Evolutionary conservation across 1,140 invertebrate genomes (phyloP).

Genomic region (Drosophila lacertosa): DNA sequence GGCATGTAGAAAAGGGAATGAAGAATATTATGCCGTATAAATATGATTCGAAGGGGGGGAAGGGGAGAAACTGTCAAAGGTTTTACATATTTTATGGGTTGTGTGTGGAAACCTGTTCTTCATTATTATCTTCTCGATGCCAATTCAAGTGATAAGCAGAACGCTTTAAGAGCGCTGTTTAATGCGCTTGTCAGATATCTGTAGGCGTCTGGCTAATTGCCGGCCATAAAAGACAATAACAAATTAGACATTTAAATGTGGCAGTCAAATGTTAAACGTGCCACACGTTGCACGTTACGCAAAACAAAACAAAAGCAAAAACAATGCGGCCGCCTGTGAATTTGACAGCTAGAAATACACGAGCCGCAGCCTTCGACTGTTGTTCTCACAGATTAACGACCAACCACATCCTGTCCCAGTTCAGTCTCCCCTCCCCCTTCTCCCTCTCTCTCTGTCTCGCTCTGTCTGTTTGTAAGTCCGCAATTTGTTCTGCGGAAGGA

Average conservation of each 20-base stretch:
- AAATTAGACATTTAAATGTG: conserved; percentile 48
- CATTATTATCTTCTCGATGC: neutral
- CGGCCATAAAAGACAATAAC: conserved; percentile 1
- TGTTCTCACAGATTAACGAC: conserved; percentile 53
- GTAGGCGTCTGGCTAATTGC: conserved; percentile 26
- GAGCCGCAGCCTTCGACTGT: conserved; percentile 33
- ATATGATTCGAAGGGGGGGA: neutral
- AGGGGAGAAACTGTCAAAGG: conserved; percentile 3
- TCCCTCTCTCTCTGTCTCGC: conserved; percentile 7
- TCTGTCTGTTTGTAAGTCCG: conserved; percentile 27
- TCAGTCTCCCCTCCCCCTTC: neutral
- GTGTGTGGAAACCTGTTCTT: conserved; percentile 1
- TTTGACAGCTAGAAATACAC: conserved; percentile 31
- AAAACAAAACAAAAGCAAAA: neutral
- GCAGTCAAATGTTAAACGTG: conserved; percentile 15
- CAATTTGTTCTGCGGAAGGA: conserved; percentile 63
- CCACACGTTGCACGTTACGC: conserved; percentile 3
- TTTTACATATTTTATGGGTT: conserved; percentile 12
- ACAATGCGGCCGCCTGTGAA: conserved; percentile 7
- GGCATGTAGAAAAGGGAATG: conserved; percentile 2
- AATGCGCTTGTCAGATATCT: conserved; percentile 4
- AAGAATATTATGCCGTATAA: conserved; percentile 1
- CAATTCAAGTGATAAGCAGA: conserved; percentile 33
- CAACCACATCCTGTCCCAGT: conserved; percentile 2
- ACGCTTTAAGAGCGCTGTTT: conserved; percentile 32